Percentiles rank a stretch among this genome's conserved stretches.
Evolutionary conservation across 2,113 vertebrate genomes (phyloP).

Genomic region (Cheirogaleus medius): DNA sequence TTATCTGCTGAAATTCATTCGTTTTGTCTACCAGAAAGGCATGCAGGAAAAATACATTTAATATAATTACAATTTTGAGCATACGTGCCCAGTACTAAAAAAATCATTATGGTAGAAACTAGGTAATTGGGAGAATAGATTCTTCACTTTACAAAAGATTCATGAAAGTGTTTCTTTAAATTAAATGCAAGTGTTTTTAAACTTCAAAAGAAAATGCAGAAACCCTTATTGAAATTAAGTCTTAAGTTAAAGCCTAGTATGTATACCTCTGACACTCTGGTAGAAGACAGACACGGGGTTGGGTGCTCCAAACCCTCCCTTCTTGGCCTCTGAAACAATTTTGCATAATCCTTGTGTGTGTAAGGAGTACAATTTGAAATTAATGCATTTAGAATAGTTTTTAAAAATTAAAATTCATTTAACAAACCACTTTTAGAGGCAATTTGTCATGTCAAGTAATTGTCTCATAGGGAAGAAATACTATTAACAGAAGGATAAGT

Average conservation of each 20-base stretch:
- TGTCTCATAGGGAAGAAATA: background rate
- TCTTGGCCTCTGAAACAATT: background rate
- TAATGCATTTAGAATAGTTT: background rate
- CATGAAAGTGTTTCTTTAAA: too few species aligned
- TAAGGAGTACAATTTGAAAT: background rate
- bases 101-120: background rate
- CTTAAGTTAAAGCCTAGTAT: too few species aligned
- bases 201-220: background rate
- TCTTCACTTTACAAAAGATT: background rate
- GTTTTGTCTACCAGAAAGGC: conserved; percentile 3
- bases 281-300: background rate
- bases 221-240: background rate
- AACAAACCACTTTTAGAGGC: background rate
- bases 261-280: background rate
- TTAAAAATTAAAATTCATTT: background rate
- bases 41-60: background rate
- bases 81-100: background rate
- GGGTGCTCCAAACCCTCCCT: background rate
- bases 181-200: too few species aligned
- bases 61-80: background rate
- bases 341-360: background rate
- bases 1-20: background rate
- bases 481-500: background rate
- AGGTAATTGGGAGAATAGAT: background rate
- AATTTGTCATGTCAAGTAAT: conserved; percentile 16